Conservation (phyloP, 2,888 invertebrate genomes). For the Hedychridium roseum region DNA sequence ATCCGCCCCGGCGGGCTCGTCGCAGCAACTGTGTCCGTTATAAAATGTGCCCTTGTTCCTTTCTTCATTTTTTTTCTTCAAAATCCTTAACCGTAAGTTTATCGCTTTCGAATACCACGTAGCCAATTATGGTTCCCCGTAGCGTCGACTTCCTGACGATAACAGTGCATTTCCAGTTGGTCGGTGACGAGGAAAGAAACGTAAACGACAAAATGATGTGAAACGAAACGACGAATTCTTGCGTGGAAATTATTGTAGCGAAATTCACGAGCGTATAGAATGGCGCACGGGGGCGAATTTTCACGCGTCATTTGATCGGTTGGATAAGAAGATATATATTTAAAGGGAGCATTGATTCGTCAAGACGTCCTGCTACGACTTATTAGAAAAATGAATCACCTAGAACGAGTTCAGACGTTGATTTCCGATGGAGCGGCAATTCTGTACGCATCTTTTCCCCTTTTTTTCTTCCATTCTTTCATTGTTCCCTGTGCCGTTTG, state of each 20-base stretch:
- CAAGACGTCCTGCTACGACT: slow-evolving; percentile 14
- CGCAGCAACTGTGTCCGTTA: slow-evolving; percentile 14
- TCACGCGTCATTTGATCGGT: too few species aligned
- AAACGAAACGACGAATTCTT: too few species aligned
- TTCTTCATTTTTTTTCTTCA: too few species aligned
- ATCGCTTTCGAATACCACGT: slow-evolving; percentile 62
- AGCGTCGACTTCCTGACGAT: slow-evolving; percentile 20
- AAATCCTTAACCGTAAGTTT: slow-evolving; percentile 53
- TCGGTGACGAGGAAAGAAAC: too few species aligned
- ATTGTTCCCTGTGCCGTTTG: not conserved
- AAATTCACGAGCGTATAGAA: too few species aligned
- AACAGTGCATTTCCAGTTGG: too few species aligned
- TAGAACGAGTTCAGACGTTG: slow-evolving; percentile 39
- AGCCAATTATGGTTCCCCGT: slow-evolving; percentile 51
- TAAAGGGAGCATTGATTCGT: slow-evolving; percentile 4
- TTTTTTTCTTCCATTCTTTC: not conserved
- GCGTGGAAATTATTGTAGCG: too few species aligned
- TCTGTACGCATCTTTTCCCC: slow-evolving; percentile 8
- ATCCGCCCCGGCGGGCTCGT: slow-evolving; percentile 2
- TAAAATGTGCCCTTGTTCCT: too few species aligned
- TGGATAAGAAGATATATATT: not conserved
- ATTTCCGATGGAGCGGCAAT: slow-evolving; percentile 50
- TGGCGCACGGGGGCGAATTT: too few species aligned
- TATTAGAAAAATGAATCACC: slow-evolving; percentile 32
- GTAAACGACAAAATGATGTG: too few species aligned